Evolutionary conservation across 2,113 vertebrate genomes (phyloP).

Genomic region (Toxostoma redivivum): DNA sequence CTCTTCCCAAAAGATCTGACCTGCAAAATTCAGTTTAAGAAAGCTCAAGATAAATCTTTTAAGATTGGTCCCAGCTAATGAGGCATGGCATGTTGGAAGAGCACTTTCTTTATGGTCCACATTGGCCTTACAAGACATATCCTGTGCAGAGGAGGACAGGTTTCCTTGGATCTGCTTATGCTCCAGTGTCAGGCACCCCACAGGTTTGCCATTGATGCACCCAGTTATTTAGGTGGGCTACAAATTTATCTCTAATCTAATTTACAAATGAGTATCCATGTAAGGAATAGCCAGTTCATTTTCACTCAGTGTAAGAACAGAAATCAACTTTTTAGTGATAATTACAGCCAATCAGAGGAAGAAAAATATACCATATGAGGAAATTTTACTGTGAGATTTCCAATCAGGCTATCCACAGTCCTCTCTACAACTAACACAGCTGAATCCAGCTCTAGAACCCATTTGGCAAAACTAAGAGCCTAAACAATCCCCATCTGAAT

Average conservation of each 20-base stretch:
- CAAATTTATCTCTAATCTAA: background rate
- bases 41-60: background rate
- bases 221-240: background rate
- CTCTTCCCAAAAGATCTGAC: background rate
- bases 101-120: background rate
- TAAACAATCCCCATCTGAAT: background rate
- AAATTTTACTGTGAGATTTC: background rate
- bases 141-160: background rate
- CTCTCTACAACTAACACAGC: background rate
- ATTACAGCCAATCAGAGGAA: background rate
- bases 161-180: background rate
- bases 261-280: background rate
- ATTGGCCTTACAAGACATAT: accelerated
- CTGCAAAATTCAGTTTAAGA: background rate
- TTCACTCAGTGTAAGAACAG: background rate
- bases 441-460: background rate
- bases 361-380: background rate
- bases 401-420: background rate
- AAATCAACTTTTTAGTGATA: background rate
- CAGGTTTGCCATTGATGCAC: background rate
- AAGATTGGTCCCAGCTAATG: background rate
- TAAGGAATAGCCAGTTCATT: background rate
- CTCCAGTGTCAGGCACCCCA: background rate
- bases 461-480: background rate
- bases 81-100: background rate